Evolutionary conservation across 2,797 vertebrate genomes (phyloP).

Genomic region (Poeciliopsis gracilis): DNA sequence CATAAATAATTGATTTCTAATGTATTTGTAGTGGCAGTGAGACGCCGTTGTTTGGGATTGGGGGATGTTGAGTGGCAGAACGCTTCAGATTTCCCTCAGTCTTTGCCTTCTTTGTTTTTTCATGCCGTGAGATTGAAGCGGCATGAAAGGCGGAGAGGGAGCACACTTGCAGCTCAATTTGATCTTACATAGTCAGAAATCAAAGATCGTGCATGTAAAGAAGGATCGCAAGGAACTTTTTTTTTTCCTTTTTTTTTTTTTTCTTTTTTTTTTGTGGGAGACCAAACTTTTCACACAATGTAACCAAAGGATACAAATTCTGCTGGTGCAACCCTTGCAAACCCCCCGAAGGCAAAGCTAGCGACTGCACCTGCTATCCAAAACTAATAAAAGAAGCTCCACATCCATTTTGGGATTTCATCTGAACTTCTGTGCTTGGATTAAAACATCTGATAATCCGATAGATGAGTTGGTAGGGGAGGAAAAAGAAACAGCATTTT

Average conservation of each 20-base stretch:
- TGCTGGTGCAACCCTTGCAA: constrained; percentile 77
- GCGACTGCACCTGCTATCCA: constrained; percentile 62
- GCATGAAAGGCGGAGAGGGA: constrained; percentile 80
- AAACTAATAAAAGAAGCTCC: constrained; percentile 77
- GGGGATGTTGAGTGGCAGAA: constrained; percentile 82
- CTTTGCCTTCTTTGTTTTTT: constrained; percentile 81
- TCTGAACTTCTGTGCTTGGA: constrained; percentile 62
- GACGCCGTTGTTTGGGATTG: constrained; percentile 80
- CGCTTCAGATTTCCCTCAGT: constrained; percentile 79
- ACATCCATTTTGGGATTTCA: constrained; percentile 72
- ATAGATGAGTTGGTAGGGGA: constrained; percentile 49
- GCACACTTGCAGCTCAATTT: constrained; percentile 81
- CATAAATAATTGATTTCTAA: constrained; percentile 88
- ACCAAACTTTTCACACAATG: constrained; percentile 79
- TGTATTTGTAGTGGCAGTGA: constrained; percentile 84
- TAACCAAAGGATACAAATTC: constrained; percentile 72
- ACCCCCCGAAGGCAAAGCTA: constrained; percentile 71
- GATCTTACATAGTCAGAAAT: constrained; percentile 84
- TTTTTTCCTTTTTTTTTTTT: constrained; percentile 69
- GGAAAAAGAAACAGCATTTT: constrained; percentile 34
- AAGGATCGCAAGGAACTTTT: constrained; percentile 76
- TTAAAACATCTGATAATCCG: constrained; percentile 63
- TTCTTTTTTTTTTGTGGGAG: constrained; percentile 73
- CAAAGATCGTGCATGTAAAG: constrained; percentile 83
- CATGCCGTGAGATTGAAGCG: constrained; percentile 77